These are phyloP conservation scores for Zeuzera pyrina DNA, from an alignment of 2,888 invertebrate species.

Conservation along the genomic window DNA sequence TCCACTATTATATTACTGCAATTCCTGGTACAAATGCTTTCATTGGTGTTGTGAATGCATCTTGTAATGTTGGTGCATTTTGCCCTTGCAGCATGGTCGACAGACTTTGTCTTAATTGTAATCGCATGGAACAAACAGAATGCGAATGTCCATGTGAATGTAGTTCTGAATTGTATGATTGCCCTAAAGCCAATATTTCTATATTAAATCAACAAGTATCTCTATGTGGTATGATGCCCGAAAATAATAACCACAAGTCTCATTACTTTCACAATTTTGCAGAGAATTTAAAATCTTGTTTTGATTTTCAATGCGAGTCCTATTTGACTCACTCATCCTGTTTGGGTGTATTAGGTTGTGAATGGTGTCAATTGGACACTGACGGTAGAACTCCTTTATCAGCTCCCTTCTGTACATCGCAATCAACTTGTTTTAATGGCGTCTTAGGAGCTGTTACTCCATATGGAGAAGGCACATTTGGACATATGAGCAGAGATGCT, in stretches of 20 bases:
- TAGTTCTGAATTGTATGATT: constrained; percentile 65
- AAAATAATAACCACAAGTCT: constrained; percentile 62
- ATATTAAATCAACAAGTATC: constrained; percentile 43
- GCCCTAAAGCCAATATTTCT: constrained; percentile 41
- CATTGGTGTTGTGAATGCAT: constrained; percentile 89
- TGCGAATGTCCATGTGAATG: constrained; percentile 98
- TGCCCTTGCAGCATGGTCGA: constrained; percentile 95
- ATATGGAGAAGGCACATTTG: constrained; percentile 81
- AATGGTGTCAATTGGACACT: constrained; percentile 90
- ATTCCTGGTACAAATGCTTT: constrained; percentile 92
- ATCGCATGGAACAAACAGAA: constrained; percentile 94
- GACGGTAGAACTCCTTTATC: constrained; percentile 80
- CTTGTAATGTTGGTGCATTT: constrained; percentile 87
- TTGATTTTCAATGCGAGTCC: constrained; percentile 78
- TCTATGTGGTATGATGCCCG: constrained; percentile 59
- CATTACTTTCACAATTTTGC: constrained; percentile 66
- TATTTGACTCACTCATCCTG: constrained; percentile 77
- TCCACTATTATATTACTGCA: constrained; percentile 86
- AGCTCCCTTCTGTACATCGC: constrained; percentile 85
- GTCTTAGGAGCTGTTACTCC: constrained; percentile 87
- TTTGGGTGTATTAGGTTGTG: constrained; percentile 86
- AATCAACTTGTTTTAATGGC: constrained; percentile 89
- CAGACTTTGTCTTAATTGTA: constrained; percentile 91
- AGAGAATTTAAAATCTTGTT: constrained; percentile 75
- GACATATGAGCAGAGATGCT: constrained; percentile 58